Conservation (phyloP, 2,888 invertebrate genomes). For the Leistus spinibarbis region DNA sequence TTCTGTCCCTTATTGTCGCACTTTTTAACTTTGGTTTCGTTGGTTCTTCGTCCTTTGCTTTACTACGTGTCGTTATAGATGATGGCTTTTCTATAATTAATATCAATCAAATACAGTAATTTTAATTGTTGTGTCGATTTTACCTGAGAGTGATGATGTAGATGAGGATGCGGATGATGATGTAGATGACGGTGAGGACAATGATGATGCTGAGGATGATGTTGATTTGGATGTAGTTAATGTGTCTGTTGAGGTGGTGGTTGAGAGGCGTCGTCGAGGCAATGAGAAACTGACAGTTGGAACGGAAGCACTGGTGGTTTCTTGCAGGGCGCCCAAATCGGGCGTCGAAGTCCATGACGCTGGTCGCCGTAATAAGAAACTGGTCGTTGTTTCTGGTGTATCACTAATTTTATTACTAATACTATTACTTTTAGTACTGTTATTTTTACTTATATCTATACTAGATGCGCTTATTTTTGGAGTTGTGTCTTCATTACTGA, state of each 20-base stretch:
- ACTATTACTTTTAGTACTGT: constrained; percentile 44
- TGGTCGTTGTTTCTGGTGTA: constrained; percentile 18
- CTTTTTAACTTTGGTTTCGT: constrained; percentile 37
- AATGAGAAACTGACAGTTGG: constrained; percentile 71
- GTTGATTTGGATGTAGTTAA: constrained; percentile 54
- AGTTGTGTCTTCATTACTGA: not conserved
- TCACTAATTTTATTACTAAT: constrained; percentile 13
- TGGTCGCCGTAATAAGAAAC: constrained; percentile 46
- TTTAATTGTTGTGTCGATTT: not conserved
- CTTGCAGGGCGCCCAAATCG: constrained; percentile 71
- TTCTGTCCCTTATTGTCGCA: not conserved
- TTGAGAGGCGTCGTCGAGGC: constrained; percentile 60
- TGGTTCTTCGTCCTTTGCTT: not conserved
- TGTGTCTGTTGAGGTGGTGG: constrained; percentile 64
- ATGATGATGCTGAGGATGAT: not conserved
- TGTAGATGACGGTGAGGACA: not conserved
- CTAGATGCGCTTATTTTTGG: not conserved
- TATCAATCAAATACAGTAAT: not conserved
- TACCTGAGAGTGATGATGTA: not conserved
- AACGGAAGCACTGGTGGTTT: constrained; percentile 66
- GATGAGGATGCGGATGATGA: not conserved
- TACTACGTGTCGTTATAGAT: constrained; percentile 25
- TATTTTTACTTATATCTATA: constrained; percentile 36
- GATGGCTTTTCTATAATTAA: not conserved
- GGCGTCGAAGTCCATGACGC: constrained; percentile 84